Evolutionary conservation across 2,888 invertebrate species (phyloP).

Genomic region (Poecilobothrus nobilitatus): DNA sequence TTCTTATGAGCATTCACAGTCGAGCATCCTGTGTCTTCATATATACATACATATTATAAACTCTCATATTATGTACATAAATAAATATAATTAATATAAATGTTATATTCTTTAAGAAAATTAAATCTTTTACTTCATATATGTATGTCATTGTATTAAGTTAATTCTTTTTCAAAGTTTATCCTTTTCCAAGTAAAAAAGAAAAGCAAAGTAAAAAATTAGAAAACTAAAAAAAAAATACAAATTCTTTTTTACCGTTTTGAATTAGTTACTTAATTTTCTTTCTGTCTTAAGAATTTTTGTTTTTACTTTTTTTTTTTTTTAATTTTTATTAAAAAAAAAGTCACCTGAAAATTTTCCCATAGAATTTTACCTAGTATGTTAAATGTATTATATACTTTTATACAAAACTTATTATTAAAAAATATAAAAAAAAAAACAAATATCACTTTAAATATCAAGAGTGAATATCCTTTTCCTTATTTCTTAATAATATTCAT

Average conservation of each 20-base stretch:
- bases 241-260: not conserved
- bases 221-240: not conserved
- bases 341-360: conserved; percentile 1
- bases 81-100: too few relatives aligned
- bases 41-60: too few relatives aligned
- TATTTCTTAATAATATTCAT: not conserved
- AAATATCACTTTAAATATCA: not conserved
- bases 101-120: too few relatives aligned
- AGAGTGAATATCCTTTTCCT: not conserved
- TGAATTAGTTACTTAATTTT: not conserved
- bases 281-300: not conserved
- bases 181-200: too few relatives aligned
- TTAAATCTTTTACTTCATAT: too few relatives aligned
- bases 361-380: not conserved
- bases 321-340: not conserved
- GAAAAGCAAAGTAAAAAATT: not conserved
- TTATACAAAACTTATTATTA: too few relatives aligned
- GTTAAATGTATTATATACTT: not conserved
- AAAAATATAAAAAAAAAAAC: not conserved
- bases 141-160: too few relatives aligned
- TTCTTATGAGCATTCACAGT: too few relatives aligned
- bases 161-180: too few relatives aligned
- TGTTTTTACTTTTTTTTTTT: not conserved
- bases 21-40: too few relatives aligned
- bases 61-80: too few relatives aligned